Percentiles rank a stretch among this genome's conserved stretches.
Conservation (phyloP, 2,113 vertebrate species). For the Stercorarius parasiticus region DNA sequence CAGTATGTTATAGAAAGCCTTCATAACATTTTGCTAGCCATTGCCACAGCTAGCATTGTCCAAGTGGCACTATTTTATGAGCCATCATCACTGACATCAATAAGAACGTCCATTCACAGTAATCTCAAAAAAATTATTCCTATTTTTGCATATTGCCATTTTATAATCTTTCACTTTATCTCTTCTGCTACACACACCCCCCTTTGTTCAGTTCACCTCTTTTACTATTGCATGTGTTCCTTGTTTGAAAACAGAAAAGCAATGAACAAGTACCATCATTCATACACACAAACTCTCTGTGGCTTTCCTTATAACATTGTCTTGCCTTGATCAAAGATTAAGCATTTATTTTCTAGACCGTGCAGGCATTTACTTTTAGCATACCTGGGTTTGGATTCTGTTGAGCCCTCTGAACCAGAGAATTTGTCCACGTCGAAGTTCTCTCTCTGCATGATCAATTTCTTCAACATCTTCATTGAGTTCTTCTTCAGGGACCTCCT, state of each 20-base stretch:
- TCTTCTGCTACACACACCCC: background rate
- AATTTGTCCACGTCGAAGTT: constrained; percentile 95
- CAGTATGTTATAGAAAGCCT: background rate
- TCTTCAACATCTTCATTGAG: constrained; percentile 94
- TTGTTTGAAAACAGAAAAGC: background rate
- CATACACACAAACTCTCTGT: background rate
- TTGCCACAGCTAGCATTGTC: background rate
- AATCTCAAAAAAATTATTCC: background rate
- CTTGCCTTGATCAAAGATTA: background rate
- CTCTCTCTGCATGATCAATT: constrained; percentile 95
- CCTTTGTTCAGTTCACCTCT: background rate
- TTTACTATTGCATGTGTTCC: background rate
- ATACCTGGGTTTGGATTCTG: constrained; percentile 98
- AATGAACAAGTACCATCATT: background rate
- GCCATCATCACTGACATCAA: background rate
- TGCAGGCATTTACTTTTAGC: background rate
- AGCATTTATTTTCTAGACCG: background rate
- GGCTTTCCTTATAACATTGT: background rate
- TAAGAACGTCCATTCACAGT: background rate
- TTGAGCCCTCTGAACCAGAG: constrained; percentile 98
- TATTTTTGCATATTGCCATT: background rate
- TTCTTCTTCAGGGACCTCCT: constrained; percentile 92
- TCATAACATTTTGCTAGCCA: background rate
- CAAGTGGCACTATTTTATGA: background rate
- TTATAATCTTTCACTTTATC: background rate